These are phyloP conservation scores for Phalacrocorax brasilianus DNA, from an alignment of 2,113 vertebrate genomes.

Conservation along the genomic window DNA sequence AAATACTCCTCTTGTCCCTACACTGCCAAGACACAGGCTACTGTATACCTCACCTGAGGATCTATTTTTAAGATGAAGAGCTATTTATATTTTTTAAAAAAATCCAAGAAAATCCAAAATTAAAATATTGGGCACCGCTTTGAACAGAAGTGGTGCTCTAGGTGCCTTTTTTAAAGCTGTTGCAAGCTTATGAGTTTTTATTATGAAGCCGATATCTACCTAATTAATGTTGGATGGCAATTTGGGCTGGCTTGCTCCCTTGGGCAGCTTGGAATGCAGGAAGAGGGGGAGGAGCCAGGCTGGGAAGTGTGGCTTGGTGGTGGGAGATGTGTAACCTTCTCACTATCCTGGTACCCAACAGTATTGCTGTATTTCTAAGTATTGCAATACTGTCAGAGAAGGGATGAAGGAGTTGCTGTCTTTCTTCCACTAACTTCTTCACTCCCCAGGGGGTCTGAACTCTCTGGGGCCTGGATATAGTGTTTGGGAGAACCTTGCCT, in stretches of 20 bases:
- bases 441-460: not conserved
- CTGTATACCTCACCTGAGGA: conserved; percentile 78
- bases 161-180: conserved; percentile 78
- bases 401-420: not conserved
- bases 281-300: not conserved
- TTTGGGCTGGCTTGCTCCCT: not conserved
- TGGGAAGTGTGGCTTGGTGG: not conserved
- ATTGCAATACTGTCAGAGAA: not conserved
- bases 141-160: not conserved
- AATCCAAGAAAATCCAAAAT: conserved; percentile 71
- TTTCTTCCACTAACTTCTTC: not conserved
- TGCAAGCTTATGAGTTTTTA: conserved; percentile 45
- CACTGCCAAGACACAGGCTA: conserved; percentile 66
- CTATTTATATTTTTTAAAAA: conserved; percentile 81
- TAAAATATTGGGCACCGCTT: not conserved
- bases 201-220: conserved; percentile 61
- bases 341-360: not conserved
- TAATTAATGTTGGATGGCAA: not conserved
- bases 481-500: not conserved
- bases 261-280: not conserved
- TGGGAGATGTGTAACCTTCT: not conserved
- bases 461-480: not conserved
- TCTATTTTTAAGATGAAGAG: conserved; percentile 80
- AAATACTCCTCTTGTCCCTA: conserved; percentile 37
- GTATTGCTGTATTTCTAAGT: not conserved